phyloP scores from a whole-genome alignment of 2,888 invertebrate genomes.

The Thumatha senex region DNA sequence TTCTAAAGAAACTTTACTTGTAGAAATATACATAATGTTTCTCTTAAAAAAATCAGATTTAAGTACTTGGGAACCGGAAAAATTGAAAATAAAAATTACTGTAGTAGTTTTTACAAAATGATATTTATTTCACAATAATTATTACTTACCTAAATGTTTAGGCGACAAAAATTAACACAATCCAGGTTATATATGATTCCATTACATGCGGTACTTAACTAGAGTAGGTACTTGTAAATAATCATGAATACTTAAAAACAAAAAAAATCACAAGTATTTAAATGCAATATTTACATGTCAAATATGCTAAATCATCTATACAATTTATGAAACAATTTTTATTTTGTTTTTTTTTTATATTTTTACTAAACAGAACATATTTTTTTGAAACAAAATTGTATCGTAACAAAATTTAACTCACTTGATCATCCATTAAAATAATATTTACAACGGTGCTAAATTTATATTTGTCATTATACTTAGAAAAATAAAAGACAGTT shows the following conservation, averaged over 20 bases:
- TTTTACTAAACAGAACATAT: conserved; percentile 61
- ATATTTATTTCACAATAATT: conserved; percentile 69
- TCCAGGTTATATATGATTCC: conserved; percentile 61
- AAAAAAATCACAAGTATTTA: conserved; percentile 73
- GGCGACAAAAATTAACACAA: conserved; percentile 65
- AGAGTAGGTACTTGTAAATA: conserved; percentile 52
- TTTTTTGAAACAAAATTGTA: conserved; percentile 41
- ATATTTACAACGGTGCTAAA: conserved; percentile 52
- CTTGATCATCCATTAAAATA: conserved; percentile 33
- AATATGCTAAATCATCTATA: conserved; percentile 56
- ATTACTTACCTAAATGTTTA: conserved; percentile 48
- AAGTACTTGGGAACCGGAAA: background rate
- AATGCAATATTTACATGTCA: conserved; percentile 78
- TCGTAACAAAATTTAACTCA: conserved; percentile 56
- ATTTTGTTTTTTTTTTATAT: conserved; percentile 47
- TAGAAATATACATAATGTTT: background rate
- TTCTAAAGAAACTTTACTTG: background rate
- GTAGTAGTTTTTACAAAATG: conserved; percentile 58
- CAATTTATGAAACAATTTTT: conserved; percentile 49
- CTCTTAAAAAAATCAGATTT: background rate
- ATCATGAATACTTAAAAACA: conserved; percentile 45
- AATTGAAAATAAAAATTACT: conserved; percentile 17
- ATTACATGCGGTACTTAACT: conserved; percentile 71
- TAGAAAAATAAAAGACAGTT: conserved; percentile 34
- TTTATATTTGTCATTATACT: conserved; percentile 43